Conservation (phyloP, 2,113 vertebrate genomes). For the Mus pahari region DNA sequence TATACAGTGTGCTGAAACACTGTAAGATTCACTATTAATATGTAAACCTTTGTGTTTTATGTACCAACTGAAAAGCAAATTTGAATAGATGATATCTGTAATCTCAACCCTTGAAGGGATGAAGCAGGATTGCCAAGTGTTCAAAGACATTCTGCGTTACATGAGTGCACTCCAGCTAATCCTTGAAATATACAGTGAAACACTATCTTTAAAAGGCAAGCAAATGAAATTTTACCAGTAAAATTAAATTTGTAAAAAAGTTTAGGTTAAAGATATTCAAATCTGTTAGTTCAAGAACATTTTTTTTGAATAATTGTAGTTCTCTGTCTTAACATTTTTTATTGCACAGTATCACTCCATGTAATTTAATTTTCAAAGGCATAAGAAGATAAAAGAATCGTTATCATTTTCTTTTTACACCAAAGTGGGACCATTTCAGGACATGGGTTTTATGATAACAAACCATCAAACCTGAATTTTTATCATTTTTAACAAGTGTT, state of each 20-base stretch:
- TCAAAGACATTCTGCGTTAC: not conserved
- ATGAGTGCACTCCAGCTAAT: too few species aligned
- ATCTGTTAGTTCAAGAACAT: not conserved
- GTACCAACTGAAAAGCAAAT: not conserved
- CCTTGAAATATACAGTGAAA: not conserved
- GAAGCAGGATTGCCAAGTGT: not conserved
- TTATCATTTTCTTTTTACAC: not conserved
- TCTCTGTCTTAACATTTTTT: conserved; percentile 26
- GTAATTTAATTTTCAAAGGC: conserved; percentile 55
- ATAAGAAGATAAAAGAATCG: conserved; percentile 31
- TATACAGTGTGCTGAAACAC: not conserved
- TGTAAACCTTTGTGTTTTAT: not conserved
- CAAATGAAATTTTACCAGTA: not conserved
- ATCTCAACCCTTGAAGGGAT: not conserved
- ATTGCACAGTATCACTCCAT: not conserved
- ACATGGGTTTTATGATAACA: not conserved
- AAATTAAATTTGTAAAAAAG: not conserved
- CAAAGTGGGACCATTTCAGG: not conserved
- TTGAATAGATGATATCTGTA: not conserved
- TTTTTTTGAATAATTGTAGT: conserved; percentile 49
- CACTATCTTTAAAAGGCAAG: not conserved
- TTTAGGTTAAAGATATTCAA: not conserved
- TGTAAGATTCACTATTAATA: not conserved
- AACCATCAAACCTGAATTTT: not conserved
- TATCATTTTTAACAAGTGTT: not conserved